Base-by-base conservation (phyloP, 64 coral and sea anemone genomes). In the Catalaphyllia jardinei region DNA sequence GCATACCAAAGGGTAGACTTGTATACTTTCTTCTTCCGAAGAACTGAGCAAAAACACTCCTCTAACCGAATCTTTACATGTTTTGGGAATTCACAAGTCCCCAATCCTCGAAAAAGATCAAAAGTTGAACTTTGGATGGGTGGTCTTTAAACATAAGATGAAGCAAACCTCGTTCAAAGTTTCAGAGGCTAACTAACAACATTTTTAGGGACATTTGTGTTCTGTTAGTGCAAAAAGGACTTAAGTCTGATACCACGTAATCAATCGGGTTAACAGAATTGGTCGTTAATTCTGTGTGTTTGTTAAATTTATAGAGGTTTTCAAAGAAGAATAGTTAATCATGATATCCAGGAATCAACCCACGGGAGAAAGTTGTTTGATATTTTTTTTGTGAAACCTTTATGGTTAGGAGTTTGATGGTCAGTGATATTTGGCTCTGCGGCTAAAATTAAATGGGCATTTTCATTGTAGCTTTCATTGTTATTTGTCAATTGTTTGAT, bases 401-500 rank as follows among this genome's bases (percentile, higher is more conserved):
- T 85, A 65, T 28, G 65, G 10, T 35, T 5, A 24, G n/a, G 35
- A 64, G 24, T 24, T 50, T 22, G 8, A 27, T 85, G 63, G 52
- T 85, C 61, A 67, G 62, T 15, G 22, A 69, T 85, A 71, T 85
- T 85, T 38, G 63, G 22, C 67, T 35, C 62, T 52, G 38, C 71
- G 35, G 38, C 10, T 71, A 14, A 12, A 50, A 13, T 24, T 20
- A 17, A 49, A 51, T 60, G 24, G 27, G 62, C 4, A 69, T 22
- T 71, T 84, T 84, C 62, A 85, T 52, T 85, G 38, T 38, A 38
- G 81, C 67, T 85, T 69, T 38, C 81, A 85, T 85, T 85, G 81
- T 85, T 52, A 81, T 62, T 19, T 4, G 57, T 22, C 75, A 80
- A 85, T 85, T 85, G 81, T 85, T 85, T 64, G 4, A 38, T 69